Base-by-base conservation (phyloP, 2,888 invertebrate species). In the Neelides folsomi region DNA sequence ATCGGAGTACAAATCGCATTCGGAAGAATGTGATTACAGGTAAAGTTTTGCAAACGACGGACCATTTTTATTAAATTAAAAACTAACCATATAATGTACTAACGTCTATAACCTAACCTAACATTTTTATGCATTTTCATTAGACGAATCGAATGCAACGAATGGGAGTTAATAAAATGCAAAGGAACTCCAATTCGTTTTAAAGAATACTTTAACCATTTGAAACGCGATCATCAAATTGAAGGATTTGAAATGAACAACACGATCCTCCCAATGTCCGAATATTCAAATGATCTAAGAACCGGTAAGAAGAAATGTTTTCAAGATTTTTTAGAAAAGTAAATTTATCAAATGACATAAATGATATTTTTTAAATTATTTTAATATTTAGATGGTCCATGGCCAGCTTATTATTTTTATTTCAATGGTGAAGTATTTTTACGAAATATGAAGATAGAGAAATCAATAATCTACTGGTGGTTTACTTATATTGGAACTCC, bases 391-490 rank as follows among this genome's bases (percentile, higher is more conserved):
- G 60, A 60, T 47, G 60, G 60, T 13, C 60, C 58, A 4, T 60
- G 60, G 60, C 60, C 60, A 9, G 38, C 54, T 1, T 60, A 55
- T 41, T 60, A 55, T 38, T 45, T 60, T 8, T 51, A 58, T 44
- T 58, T 51, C 35, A 57, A 58, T 40, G 58, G 55, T 2, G 57
- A 56, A 42, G 51, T 57, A 1, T 54, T 60, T 43, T 18, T 60
- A 10, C 35, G 60, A 15, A 57, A 60, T 42, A 56, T 60, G 54
- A 54, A 49, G 27, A 58, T 55, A 9, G 54, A 58, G 42, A 54
- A 55, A 8, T 56, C 57, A 9, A 52, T 58, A 34, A 52, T 55
- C 2, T 60, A 58, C 42, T 53, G 55, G 51, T 60, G 60, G 60
- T 60, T 60, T 39, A 57, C 57, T 7, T 52, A 58, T n/a, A 51